Evolutionary conservation across 2,797 vertebrate species (phyloP).

Genomic region (Rachycentron canadum): DNA sequence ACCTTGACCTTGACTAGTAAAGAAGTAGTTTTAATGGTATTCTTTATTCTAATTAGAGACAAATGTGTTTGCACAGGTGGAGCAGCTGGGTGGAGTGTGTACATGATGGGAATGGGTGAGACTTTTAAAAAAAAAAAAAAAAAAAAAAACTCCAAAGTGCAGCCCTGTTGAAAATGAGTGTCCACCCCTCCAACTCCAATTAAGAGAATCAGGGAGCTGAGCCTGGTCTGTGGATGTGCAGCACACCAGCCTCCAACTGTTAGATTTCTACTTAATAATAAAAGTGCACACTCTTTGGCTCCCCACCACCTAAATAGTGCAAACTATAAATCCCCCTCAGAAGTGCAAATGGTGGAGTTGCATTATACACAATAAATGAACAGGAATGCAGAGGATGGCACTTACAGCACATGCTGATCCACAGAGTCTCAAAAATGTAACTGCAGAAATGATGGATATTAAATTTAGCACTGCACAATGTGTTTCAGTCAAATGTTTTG

Average conservation of each 20-base stretch:
- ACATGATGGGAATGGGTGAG: constrained; percentile 13
- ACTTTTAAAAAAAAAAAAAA: constrained; percentile 16
- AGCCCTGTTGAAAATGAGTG: constrained; percentile 32
- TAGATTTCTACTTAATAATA: constrained; percentile 43
- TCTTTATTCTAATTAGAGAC: constrained; percentile 11
- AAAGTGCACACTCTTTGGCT: constrained; percentile 20
- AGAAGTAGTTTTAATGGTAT: constrained; percentile 9
- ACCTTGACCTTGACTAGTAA: constrained; percentile 61
- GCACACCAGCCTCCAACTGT: constrained; percentile 28
- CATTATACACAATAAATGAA: constrained; percentile 11
- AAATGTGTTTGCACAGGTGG: neutral
- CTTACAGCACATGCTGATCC: neutral
- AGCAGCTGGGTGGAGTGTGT: constrained; percentile 11
- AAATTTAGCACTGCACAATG: constrained; percentile 10
- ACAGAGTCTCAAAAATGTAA: constrained; percentile 1
- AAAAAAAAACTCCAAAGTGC: constrained; percentile 21
- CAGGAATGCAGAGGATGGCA: neutral
- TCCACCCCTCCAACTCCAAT: constrained; percentile 31
- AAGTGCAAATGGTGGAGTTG: neutral
- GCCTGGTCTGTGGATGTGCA: constrained; percentile 30
- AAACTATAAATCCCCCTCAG: constrained; percentile 20
- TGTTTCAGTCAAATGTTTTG: constrained; percentile 24
- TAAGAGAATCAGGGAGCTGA: constrained; percentile 36
- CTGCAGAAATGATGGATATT: constrained; percentile 12
- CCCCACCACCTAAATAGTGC: constrained; percentile 33